phyloP scores from a whole-genome alignment of 1,140 invertebrate genomes.

The Drosophila triauraria region DNA sequence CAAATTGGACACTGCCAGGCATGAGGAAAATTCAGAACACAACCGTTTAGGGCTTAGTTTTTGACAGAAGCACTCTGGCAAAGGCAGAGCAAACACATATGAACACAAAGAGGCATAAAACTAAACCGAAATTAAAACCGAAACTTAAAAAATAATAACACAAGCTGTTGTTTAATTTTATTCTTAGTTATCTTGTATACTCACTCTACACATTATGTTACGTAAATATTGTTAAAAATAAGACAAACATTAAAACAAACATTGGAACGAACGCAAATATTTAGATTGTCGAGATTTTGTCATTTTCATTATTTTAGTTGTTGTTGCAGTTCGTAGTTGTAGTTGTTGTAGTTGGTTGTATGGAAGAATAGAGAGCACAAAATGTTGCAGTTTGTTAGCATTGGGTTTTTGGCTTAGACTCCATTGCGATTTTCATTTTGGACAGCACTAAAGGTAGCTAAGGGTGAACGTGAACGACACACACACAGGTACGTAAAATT shows the following conservation, averaged over 20 bases:
- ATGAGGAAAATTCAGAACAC: slow-evolving; percentile 26
- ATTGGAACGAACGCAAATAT: slow-evolving; percentile 39
- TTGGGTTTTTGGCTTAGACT: slow-evolving; percentile 25
- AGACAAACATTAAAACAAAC: slow-evolving; percentile 39
- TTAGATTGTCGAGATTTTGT: slow-evolving; percentile 60
- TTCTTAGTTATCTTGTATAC: slow-evolving; percentile 27
- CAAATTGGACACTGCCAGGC: slow-evolving; percentile 84
- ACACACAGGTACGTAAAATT: slow-evolving; percentile 44
- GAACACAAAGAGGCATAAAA: slow-evolving; percentile 20
- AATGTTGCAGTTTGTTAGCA: slow-evolving; percentile 57
- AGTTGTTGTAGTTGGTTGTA: slow-evolving; percentile 50
- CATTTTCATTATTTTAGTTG: slow-evolving; percentile 43
- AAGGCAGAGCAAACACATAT: background rate
- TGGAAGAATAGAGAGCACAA: slow-evolving; percentile 53
- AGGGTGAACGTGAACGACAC: slow-evolving; percentile 37
- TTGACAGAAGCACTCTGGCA: background rate
- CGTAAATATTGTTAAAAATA: slow-evolving; percentile 44
- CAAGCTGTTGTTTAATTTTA: slow-evolving; percentile 16
- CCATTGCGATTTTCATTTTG: slow-evolving; percentile 33
- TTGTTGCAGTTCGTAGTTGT: slow-evolving; percentile 48
- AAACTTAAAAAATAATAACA: slow-evolving; percentile 28
- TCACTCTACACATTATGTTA: slow-evolving; percentile 42
- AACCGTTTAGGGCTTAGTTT: slow-evolving; percentile 21
- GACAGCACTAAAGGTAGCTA: slow-evolving; percentile 53
- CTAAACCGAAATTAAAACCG: slow-evolving; percentile 34